Evolutionary conservation across 2,113 vertebrate species (phyloP).

Genomic region (Chaetops frenatus): DNA sequence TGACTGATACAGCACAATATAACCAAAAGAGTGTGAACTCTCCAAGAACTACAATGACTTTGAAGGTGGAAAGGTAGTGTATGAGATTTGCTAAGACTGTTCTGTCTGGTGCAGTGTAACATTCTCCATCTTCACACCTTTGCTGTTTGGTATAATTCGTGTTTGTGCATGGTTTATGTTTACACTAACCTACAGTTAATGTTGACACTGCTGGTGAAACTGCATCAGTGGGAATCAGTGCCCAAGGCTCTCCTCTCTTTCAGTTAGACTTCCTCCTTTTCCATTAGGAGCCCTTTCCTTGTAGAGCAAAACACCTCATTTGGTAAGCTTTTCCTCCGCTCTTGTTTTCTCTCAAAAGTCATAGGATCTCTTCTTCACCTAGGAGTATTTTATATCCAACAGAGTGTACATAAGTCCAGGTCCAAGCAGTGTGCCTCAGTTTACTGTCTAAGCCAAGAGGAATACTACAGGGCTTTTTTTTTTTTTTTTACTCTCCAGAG

Average conservation of each 20-base stretch:
- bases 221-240: fast-evolving
- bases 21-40: not conserved
- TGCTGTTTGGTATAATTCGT: not conserved
- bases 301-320: not conserved
- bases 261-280: not conserved
- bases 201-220: not conserved
- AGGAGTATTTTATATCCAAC: not conserved
- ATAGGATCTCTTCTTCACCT: not conserved
- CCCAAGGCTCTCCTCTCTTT: not conserved
- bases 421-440: not conserved
- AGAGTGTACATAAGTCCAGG: not conserved
- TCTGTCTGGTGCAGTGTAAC: not conserved
- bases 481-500: not conserved
- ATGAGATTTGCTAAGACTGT: not conserved
- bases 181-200: not conserved
- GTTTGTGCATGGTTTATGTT: not conserved
- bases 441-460: not conserved
- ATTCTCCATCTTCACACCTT: not conserved
- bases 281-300: not conserved
- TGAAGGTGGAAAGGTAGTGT: not conserved
- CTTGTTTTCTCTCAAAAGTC: not conserved
- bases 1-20: not conserved
- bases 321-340: not conserved
- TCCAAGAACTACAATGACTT: not conserved
- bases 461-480: not conserved